Percentiles rank a stretch among this genome's conserved stretches.
phyloP scores from a whole-genome alignment of 2,113 vertebrate species.

The Stercorarius parasiticus region DNA sequence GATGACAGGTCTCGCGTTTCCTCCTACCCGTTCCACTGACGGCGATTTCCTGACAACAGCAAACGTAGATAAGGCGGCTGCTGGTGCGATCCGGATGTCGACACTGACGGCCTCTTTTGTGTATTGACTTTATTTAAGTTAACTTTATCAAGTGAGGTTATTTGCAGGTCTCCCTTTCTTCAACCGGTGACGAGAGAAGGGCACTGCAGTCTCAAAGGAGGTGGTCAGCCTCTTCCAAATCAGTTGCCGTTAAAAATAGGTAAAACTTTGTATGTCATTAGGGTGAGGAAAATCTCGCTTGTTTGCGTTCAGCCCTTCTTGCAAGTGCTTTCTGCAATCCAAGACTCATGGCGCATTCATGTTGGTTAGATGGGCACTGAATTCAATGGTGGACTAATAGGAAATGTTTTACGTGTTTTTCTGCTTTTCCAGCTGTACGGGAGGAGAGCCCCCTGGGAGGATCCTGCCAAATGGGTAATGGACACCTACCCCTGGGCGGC shows the following conservation, averaged over 20 bases:
- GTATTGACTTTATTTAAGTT: background rate
- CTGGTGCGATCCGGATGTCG: background rate
- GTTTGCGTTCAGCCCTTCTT: background rate
- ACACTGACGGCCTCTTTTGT: background rate
- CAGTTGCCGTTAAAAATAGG: background rate
- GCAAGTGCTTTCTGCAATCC: background rate
- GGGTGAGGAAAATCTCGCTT: background rate
- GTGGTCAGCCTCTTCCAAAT: background rate
- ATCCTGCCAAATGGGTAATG: constrained; percentile 95
- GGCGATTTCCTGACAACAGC: background rate
- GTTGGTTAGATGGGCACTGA: background rate
- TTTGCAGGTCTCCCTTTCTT: background rate
- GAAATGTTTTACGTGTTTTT: background rate
- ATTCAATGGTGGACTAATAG: too few relatives aligned
- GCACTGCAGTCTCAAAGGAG: background rate
- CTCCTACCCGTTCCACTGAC: background rate
- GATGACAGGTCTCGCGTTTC: background rate
- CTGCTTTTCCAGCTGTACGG: constrained; percentile 84
- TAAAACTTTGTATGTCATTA: background rate
- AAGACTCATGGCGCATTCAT: rapidly evolving
- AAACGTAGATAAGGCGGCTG: background rate
- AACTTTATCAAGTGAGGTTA: background rate
- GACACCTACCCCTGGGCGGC: constrained; percentile 93
- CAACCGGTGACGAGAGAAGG: background rate
- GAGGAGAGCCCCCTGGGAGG: constrained; percentile 92